Conservation (phyloP, 2,797 vertebrate species). For the Manis pentadactyla region DNA sequence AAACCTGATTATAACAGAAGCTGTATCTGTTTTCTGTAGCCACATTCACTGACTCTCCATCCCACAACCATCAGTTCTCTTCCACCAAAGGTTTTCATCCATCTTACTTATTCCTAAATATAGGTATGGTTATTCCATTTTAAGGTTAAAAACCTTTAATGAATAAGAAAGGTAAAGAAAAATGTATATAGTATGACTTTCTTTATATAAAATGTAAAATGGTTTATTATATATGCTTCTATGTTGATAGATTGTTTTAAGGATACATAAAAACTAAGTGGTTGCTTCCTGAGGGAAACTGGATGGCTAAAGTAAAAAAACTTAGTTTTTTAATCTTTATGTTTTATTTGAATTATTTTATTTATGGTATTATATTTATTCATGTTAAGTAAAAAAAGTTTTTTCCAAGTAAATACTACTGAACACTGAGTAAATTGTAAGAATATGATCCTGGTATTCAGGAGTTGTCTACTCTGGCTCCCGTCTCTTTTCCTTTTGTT, state of each 20-base stretch:
- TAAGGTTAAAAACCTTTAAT: not conserved
- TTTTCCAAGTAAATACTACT: not conserved
- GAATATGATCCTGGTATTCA: not conserved
- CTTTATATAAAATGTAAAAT: not conserved
- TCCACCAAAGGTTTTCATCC: not conserved
- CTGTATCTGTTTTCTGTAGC: not conserved
- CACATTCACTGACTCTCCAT: not conserved
- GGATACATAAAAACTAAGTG: not conserved
- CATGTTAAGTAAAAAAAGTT: not conserved
- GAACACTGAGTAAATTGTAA: not conserved
- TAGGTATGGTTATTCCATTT: not conserved
- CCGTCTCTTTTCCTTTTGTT: not conserved
- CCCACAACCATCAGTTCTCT: not conserved
- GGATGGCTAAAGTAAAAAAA: not conserved
- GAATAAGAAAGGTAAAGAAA: not conserved
- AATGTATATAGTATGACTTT: not conserved
- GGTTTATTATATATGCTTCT: not conserved
- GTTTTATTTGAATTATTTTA: conserved; percentile 7
- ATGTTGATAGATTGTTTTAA: not conserved
- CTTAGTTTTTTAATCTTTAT: not conserved
- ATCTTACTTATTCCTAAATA: conserved; percentile 4
- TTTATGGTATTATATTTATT: not conserved
- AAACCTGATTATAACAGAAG: not conserved
- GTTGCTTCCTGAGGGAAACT: not conserved
- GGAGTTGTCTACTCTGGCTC: not conserved